A percentile compares a stretch with the other conserved stretches of the same genome.
These are phyloP conservation scores for Nannoperca obscura DNA, from an alignment of 2,797 vertebrate genomes.

Conservation along the genomic window DNA sequence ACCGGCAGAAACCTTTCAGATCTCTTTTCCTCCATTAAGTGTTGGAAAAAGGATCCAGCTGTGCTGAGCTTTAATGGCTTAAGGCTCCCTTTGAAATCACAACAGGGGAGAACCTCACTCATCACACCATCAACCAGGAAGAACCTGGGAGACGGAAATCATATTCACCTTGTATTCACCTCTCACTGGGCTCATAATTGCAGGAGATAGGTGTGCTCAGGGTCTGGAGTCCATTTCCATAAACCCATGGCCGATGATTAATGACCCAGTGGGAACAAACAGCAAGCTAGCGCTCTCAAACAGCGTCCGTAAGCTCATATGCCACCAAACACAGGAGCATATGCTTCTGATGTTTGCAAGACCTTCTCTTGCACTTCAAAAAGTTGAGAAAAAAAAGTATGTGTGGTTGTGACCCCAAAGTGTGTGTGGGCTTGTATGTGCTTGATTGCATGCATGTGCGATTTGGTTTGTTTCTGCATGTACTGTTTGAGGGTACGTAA, in stretches of 20 bases:
- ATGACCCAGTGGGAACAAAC: conserved; percentile 79
- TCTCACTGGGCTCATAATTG: conserved; percentile 85
- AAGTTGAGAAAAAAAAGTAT: conserved; percentile 23
- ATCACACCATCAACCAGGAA: conserved; percentile 66
- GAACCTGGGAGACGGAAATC: conserved; percentile 79
- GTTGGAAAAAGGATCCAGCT: conserved; percentile 33
- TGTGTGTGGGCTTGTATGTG: not conserved
- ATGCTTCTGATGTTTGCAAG: conserved; percentile 39
- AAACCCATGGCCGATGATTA: conserved; percentile 82
- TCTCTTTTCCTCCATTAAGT: conserved; percentile 43
- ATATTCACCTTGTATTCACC: conserved; percentile 83
- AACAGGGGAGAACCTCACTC: conserved; percentile 56
- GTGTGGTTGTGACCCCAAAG: not conserved
- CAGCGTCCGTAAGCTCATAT: conserved; percentile 53
- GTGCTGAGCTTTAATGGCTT: conserved; percentile 60
- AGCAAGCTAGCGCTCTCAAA: conserved; percentile 66
- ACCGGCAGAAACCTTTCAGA: conserved; percentile 49
- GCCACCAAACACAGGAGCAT: conserved; percentile 51
- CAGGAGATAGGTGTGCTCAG: conserved; percentile 72
- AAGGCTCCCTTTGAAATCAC: conserved; percentile 55
- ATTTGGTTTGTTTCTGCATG: not conserved
- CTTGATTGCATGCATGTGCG: conserved; percentile 1
- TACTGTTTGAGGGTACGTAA: conserved; percentile 3
- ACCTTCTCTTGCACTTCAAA: conserved; percentile 54
- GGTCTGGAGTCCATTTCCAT: conserved; percentile 81